Evolutionary conservation across 2,888 invertebrate species (phyloP).

Genomic region (Proisotoma minuta): DNA sequence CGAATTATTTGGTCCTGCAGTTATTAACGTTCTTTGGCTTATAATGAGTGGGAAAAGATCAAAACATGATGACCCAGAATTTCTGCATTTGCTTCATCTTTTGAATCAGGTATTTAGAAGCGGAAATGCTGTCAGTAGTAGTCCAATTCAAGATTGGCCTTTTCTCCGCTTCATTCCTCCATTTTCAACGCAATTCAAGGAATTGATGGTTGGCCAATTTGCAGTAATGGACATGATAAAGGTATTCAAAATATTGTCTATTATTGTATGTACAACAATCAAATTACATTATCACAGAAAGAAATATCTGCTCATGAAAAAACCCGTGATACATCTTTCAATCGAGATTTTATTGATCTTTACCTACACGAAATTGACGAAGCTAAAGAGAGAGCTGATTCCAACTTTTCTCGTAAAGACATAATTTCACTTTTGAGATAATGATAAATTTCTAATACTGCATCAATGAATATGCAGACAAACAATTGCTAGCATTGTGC

Average conservation of each 20-base stretch:
- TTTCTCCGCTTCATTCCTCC: slow-evolving; percentile 34
- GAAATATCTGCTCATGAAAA: slow-evolving; percentile 30
- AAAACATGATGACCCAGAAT: slow-evolving; percentile 37
- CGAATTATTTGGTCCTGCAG: slow-evolving; percentile 28
- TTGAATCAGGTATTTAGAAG: slow-evolving; percentile 23
- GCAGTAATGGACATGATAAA: slow-evolving; percentile 15
- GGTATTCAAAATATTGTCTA: slow-evolving; percentile 5
- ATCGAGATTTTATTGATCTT: slow-evolving; percentile 46
- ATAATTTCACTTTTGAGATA: no score
- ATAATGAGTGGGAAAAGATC: slow-evolving; percentile 36
- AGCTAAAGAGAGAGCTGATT: no score
- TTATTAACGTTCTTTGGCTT: slow-evolving; percentile 44
- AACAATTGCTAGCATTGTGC: slow-evolving; percentile 37
- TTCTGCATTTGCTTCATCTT: slow-evolving; percentile 25
- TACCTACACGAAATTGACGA: slow-evolving; percentile 47
- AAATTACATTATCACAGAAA: not conserved
- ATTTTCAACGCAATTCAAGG: slow-evolving; percentile 23
- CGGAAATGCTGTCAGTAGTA: slow-evolving; percentile 12
- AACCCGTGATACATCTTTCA: slow-evolving; percentile 23
- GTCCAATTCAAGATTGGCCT: slow-evolving; percentile 25
- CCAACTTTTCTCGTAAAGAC: no score
- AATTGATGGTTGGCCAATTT: not conserved
- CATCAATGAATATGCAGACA: no score
- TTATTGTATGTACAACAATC: not conserved
- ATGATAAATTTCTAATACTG: no score